These are phyloP conservation scores for Anadara kagoshimensis DNA, from an alignment of 1,140 invertebrate genomes.

Conservation along the genomic window DNA sequence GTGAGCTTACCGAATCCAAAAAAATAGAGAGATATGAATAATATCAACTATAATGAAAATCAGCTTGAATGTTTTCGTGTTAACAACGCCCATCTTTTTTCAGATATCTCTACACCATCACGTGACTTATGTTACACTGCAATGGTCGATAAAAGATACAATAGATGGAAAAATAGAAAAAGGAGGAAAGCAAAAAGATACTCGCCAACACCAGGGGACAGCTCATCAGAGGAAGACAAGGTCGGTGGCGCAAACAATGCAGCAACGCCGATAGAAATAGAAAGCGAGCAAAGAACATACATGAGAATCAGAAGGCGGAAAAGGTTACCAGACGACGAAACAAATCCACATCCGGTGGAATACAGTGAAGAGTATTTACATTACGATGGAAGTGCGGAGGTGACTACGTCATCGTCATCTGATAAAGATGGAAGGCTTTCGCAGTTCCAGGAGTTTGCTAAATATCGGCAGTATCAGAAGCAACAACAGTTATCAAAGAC, in stretches of 20 bases:
- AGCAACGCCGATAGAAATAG: not conserved
- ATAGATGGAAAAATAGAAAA: slow-evolving; percentile 44
- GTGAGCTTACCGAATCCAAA: too few relatives aligned
- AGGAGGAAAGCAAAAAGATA: slow-evolving; percentile 8
- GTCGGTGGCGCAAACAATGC: not conserved
- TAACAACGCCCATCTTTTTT: not conserved
- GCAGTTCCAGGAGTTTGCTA: too few relatives aligned
- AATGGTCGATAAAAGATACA: slow-evolving; percentile 48
- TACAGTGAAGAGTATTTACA: not conserved
- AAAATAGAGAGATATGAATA: too few relatives aligned
- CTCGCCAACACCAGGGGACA: not conserved
- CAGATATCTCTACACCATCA: not conserved
- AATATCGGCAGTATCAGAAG: too few relatives aligned
- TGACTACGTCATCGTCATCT: not conserved
- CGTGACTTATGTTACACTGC: slow-evolving; percentile 37
- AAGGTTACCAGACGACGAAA: slow-evolving; percentile 7
- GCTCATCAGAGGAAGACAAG: slow-evolving; percentile 7
- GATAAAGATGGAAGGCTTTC: too few relatives aligned
- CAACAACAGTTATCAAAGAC: too few relatives aligned
- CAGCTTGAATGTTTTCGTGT: too few relatives aligned
- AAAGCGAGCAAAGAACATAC: not conserved
- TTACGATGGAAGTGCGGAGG: slow-evolving; percentile 33
- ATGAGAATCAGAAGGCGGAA: slow-evolving; percentile 19
- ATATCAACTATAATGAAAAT: too few relatives aligned
- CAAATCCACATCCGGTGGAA: too few relatives aligned